Evolutionary conservation across 2,113 vertebrate genomes (phyloP).

Genomic region (Erinaceus europaeus): DNA sequence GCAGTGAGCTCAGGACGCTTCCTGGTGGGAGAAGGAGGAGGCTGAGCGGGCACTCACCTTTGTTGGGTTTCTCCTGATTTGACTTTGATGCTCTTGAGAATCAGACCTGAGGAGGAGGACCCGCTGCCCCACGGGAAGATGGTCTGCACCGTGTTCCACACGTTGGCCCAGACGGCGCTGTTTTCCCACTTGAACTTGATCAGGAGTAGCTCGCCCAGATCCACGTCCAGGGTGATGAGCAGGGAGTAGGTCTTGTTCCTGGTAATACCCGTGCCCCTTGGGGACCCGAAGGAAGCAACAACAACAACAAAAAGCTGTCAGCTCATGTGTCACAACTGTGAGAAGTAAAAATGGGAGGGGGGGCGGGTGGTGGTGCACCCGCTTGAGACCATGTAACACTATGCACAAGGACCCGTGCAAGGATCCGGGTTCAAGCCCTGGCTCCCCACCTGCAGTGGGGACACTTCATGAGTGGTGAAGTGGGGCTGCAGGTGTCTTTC

Average conservation of each 20-base stretch:
- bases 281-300: conserved; percentile 51
- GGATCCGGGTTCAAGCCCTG: no score
- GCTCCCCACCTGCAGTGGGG: no score
- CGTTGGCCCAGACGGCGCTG: conserved; percentile 85
- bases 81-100: conserved; percentile 85
- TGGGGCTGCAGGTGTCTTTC: no score
- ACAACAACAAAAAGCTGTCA: no score
- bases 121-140: conserved; percentile 86
- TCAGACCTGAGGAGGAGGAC: conserved; percentile 78
- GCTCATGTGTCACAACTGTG: not conserved
- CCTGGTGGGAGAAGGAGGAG: no score
- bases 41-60: conserved; percentile 65
- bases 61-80: conserved; percentile 94
- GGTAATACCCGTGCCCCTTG: conserved; percentile 84
- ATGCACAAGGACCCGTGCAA: no score
- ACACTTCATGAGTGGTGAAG: no score
- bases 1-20: no score
- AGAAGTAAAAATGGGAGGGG: no score
- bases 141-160: conserved; percentile 90
- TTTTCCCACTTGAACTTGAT: conserved; percentile 90
- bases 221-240: conserved; percentile 90
- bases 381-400: no score
- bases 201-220: conserved; percentile 90
- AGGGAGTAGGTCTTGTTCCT: conserved; percentile 91
- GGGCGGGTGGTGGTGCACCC: no score